phyloP scores from a whole-genome alignment of 1,140 invertebrate species.

The Choristoneura fumiferana region DNA sequence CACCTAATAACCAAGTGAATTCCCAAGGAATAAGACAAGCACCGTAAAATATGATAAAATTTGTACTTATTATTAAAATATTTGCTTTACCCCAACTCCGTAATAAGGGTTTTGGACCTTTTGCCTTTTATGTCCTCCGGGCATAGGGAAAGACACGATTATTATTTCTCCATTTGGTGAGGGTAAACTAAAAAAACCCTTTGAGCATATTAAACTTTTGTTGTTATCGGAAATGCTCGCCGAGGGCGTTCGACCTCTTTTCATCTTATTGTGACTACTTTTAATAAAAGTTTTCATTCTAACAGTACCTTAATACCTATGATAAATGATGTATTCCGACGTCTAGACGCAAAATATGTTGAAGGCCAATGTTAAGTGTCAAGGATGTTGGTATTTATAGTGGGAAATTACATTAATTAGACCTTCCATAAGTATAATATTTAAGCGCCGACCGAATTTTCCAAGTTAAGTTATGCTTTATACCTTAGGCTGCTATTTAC shows the following conservation, averaged over 20 bases:
- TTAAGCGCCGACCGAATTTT: too few relatives aligned
- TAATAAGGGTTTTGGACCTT: constrained; percentile 56
- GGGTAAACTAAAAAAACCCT: constrained; percentile 42
- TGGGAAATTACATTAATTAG: too few relatives aligned
- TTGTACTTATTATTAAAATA: constrained; percentile 45
- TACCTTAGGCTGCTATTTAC: too few relatives aligned
- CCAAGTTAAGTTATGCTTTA: too few relatives aligned
- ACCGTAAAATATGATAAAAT: constrained; percentile 19
- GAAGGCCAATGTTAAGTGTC: too few relatives aligned
- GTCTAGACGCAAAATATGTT: too few relatives aligned
- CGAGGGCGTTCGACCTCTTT: constrained; percentile 34
- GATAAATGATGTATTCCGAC: too few relatives aligned
- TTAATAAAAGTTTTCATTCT: not conserved
- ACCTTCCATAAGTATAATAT: too few relatives aligned
- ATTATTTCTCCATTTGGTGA: constrained; percentile 49
- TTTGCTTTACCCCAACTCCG: constrained; percentile 44
- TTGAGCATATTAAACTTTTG: constrained; percentile 60
- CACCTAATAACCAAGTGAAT: not conserved
- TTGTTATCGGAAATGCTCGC: constrained; percentile 46
- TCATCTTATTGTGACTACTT: constrained; percentile 25
- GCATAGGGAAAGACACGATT: constrained; percentile 39
- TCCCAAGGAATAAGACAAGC: not conserved
- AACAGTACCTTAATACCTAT: too few relatives aligned
- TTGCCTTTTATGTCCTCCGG: constrained; percentile 50
- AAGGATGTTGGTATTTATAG: too few relatives aligned